Evolutionary conservation across 2,113 vertebrate species (phyloP).

Genomic region (Chloropsis cyanopogon): DNA sequence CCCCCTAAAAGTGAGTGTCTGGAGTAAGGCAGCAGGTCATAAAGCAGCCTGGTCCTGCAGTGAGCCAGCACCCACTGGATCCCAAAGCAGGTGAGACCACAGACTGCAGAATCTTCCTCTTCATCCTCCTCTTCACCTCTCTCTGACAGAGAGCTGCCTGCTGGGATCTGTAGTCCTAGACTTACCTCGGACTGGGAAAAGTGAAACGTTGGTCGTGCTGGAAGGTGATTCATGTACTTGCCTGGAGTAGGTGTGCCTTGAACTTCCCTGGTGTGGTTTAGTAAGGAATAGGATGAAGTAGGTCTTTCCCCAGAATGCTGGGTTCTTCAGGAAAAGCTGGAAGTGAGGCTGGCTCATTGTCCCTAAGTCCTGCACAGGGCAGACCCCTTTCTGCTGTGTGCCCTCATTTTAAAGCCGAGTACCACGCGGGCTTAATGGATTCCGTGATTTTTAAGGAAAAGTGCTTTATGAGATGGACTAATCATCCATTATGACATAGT

Average conservation of each 20-base stretch:
- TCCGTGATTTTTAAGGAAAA: neutral
- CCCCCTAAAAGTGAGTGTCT: neutral
- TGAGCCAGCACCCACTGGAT: neutral
- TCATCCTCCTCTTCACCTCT: too few species aligned
- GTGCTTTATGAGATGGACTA: neutral
- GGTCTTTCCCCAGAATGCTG: neutral
- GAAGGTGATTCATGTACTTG: neutral
- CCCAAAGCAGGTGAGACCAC: neutral
- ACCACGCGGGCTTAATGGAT: rapidly evolving
- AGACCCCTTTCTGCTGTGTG: neutral
- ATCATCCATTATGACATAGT: neutral
- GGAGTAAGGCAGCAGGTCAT: neutral
- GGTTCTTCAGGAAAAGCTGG: neutral
- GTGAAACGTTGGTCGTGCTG: too few species aligned
- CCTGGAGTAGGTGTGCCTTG: neutral
- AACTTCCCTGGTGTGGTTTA: neutral
- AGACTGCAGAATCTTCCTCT: neutral
- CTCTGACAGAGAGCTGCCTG: neutral
- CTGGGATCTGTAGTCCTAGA: neutral
- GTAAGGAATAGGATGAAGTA: neutral
- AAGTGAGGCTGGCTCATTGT: rapidly evolving
- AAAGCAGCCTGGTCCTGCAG: neutral
- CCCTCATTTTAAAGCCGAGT: neutral
- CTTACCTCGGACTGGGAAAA: neutral
- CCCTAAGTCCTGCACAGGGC: neutral